Percentiles rank a stretch among this genome's conserved stretches.
phyloP scores from a whole-genome alignment of 2,797 vertebrate species.

The Melanotaenia boesemani region DNA sequence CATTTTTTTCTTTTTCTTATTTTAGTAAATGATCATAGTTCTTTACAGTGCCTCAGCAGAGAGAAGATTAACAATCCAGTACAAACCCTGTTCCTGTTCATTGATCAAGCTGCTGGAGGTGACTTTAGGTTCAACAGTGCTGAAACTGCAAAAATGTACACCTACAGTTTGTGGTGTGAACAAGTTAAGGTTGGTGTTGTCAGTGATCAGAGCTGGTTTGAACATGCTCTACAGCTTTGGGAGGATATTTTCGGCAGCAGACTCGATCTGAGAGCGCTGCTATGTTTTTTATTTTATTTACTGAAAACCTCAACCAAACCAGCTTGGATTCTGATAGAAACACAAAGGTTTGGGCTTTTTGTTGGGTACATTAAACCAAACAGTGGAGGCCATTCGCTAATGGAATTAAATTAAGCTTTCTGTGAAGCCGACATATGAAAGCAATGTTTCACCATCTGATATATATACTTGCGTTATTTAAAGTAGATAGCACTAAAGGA shows the following conservation, averaged over 20 bases:
- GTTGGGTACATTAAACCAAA: not conserved
- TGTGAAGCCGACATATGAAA: not conserved
- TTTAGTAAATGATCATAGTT: too few relatives aligned
- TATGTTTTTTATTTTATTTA: not conserved
- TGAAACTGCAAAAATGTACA: not conserved
- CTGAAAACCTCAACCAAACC: not conserved
- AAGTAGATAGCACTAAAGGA: too few relatives aligned
- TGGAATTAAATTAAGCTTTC: not conserved
- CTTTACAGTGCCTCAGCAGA: too few relatives aligned
- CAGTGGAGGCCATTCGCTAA: not conserved
- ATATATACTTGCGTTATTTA: too few relatives aligned
- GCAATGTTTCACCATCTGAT: too few relatives aligned
- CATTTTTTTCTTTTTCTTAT: too few relatives aligned
- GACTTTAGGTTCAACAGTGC: not conserved
- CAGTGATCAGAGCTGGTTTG: constrained; percentile 12
- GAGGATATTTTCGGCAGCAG: constrained; percentile 36
- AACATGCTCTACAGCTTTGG: constrained; percentile 26
- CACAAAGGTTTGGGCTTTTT: not conserved
- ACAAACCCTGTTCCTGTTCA: not conserved
- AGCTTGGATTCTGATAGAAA: not conserved
- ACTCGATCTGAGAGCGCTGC: constrained; percentile 5
- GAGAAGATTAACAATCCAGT: not conserved
- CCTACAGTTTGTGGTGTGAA: not conserved
- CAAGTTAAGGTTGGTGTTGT: constrained; percentile 5
- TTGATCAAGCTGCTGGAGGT: not conserved